Evolutionary conservation across 2,797 vertebrate genomes (phyloP), one percentile per base, ranked within the genome.

Genomic region (Channa striata): DNA sequence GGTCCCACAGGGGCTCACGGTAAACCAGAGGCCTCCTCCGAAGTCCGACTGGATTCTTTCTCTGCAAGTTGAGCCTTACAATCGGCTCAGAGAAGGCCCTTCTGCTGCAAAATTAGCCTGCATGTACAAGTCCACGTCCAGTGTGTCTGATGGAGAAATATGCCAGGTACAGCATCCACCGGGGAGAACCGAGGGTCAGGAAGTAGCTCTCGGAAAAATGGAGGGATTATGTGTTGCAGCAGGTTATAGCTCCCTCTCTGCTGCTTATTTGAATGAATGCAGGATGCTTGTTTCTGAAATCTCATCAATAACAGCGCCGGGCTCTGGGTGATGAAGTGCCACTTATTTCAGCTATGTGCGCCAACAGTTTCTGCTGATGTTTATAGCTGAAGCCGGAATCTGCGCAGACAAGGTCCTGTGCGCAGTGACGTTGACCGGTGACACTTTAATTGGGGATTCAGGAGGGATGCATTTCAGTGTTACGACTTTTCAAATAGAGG

Each of bases 261-360:
- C 74, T 4, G 65, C 72, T 82, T 36, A 78, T 71, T 81, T 78
- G 52, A 84, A 82, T 58, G 65, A 87, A 65, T 80, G 82, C 86
- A 88, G 84, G 74, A 83, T 68, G 79, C 70, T 74, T 33, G 71
- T 87, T 85, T 76, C 78, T 39, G 3, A 71, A 75, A 75, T 82
- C 75, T 86, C 86, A 89, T 86, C 84, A 83, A 72, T 85, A 80
- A 77, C 66, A 25, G 49, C 12, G 17, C 59, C 8, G 39, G 54
- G 33, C 47, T 67, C 34, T 2, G 49, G 68, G 75, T 89, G 83
- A 92, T 87, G 87, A 90, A 85, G 89, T 89, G 88, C 64, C 78
- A 87, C 80, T 82, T 81, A 84, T 82, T 87, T 48, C 80, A 81
- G 64, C 80, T 74, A 77, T 74, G 78, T 36, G 59, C 52, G 10